Base-by-base conservation (phyloP, 2,797 vertebrate species). In the Astyanax mexicanus region DNA sequence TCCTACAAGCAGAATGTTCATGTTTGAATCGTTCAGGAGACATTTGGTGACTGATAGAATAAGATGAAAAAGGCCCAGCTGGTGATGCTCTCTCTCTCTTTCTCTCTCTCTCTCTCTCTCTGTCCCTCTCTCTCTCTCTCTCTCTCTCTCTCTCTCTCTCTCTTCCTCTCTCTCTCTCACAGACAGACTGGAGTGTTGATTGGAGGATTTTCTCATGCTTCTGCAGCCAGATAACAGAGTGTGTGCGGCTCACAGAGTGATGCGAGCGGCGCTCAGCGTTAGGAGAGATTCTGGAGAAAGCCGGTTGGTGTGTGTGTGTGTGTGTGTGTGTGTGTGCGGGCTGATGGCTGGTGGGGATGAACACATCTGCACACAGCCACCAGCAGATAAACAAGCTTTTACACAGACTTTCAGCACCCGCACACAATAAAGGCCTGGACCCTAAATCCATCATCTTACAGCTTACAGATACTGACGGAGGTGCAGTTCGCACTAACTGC, bases 311-410 rank as follows among this genome's bases (percentile, higher is more conserved):
- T n/a, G n/a, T n/a, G n/a, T n/a, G n/a, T n/a, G n/a, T n/a, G n/a
- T n/a, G n/a, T n/a, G 29, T 2, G 29, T 2, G 29, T 32, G 2
- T 32, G 29, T 5, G 29, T 32, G 29, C 32, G 29, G 2, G 29
- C n/a, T n/a, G n/a, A n/a, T 5, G 54, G 5, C 25, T 29, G 54
- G 25, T 27, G 54, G 74, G 44, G 64, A 74, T 72, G 75, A 80
- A 47, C 74, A 79, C 80, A 73, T 77, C 73, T 82, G 74, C 44
- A 42, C 37, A 40, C 65, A 65, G 66, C 72, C 42, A 77, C 44
- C 23, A 73, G 74, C 57, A 73, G 58, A 82, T 80, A 79, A 77
- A 79, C 65, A 73, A 69, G 69, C 60, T 65, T 74, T 77, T 74
- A 60, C 74, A 75, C 52, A 69, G 45, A 80, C 54, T 9, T 64